Evolutionary conservation across 64 coral and sea anemone species (phyloP), one percentile per base, ranked within the genome.

Genomic region (Trachythela sp.): DNA sequence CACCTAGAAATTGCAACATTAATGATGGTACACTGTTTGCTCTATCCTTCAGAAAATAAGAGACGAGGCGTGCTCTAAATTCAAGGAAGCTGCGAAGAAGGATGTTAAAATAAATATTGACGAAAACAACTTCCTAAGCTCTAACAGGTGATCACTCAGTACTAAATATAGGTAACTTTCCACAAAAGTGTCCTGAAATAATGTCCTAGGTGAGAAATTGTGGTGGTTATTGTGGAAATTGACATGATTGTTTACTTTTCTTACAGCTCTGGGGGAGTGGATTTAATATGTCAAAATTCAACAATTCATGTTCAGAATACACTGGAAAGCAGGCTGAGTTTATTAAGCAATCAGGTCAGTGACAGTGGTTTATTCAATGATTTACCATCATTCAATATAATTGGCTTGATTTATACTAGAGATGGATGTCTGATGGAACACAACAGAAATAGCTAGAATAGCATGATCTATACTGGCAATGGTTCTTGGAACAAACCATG

Each of bases 221-320:
- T n/a, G n/a, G n/a, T n/a, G n/a, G n/a, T n/a, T n/a, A n/a, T n/a
- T n/a, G n/a, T n/a, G n/a, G n/a, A n/a, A n/a, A n/a, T n/a, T n/a
- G n/a, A n/a, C n/a, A n/a, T 32, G 20, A 31, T 32, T 36, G 39
- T 77, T 36, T 6, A 49, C 26, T 70, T 89, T 38, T 48, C 14
- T 40, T 90, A 27, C 36, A 98, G 95, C 89, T 90, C 95, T 87
- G 95, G 95, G 83, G 95, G 95, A 71, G 76, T 98, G 83, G 95
- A 98, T 39, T 27, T 98, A 18, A 58, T 94, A 54, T 88, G 93
- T 37, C 92, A 91, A 90, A 60, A 90, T 86, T 93, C 93, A 35
- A 92, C 86, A 51, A 98, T 98, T 37, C 94, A 98, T 86, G 95
- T 98, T 32, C 85, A 92, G 26, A 98, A 98, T 84, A 98, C 95